phyloP scores from a whole-genome alignment of 2,797 vertebrate genomes.

The Anabas testudineus region DNA sequence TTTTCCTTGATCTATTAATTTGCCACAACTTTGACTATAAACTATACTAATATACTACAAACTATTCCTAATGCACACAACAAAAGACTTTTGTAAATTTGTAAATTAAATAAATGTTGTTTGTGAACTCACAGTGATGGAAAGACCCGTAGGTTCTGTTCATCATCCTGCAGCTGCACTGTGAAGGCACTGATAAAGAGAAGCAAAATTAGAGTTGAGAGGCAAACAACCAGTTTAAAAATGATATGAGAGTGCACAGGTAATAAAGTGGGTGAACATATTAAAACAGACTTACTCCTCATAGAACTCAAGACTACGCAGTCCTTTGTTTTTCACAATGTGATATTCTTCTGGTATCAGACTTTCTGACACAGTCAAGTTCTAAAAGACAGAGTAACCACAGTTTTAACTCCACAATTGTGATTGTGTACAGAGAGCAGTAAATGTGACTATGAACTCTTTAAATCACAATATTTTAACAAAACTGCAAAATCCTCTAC shows the following conservation, averaged over 20 bases:
- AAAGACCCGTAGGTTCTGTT: constrained; percentile 87
- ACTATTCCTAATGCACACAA: background rate
- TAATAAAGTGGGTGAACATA: background rate
- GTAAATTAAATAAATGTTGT: constrained; percentile 4
- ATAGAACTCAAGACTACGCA: constrained; percentile 86
- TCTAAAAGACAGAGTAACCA: constrained; percentile 61
- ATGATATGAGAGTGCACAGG: background rate
- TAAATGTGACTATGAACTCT: background rate
- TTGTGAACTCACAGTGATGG: constrained; percentile 89
- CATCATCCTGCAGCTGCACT: constrained; percentile 87
- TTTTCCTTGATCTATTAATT: background rate
- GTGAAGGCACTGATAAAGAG: constrained; percentile 88
- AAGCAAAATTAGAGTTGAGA: background rate
- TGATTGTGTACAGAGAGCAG: background rate
- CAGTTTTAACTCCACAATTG: background rate
- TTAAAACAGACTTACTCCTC: constrained; percentile 86
- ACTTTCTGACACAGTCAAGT: constrained; percentile 71
- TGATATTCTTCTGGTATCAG: constrained; percentile 92
- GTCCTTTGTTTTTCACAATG: constrained; percentile 88
- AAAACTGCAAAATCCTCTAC: background rate
- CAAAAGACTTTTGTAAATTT: constrained; percentile 1
- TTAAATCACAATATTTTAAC: background rate
- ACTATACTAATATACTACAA: background rate
- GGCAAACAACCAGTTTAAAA: background rate
- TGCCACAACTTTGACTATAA: background rate